Base-by-base conservation (phyloP, 1,140 invertebrate species). In the Vollenhovia emeryi region DNA sequence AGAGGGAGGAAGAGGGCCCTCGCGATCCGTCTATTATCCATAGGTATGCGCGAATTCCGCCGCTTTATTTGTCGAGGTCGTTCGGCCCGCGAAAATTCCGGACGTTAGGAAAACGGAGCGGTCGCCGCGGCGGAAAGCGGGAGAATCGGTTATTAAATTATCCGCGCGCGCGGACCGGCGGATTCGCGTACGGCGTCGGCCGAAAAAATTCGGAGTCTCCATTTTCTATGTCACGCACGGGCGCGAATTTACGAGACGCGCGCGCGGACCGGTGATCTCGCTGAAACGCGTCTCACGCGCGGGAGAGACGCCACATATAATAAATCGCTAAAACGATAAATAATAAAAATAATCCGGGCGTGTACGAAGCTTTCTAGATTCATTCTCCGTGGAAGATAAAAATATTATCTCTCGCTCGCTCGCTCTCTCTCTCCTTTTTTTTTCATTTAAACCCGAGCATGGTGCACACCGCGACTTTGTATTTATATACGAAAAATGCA, bases 301-400 rank as follows among this genome's bases (percentile, higher is more conserved):
- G n/a, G n/a, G n/a, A 30, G 78, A 45, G 24, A 71, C 60, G 55
- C 71, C 78, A 73, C 30, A 27, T 71, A 18, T 57, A 40, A 82
- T 82, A 57, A 82, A 82, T 82, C 68, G 66, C 40, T 82, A 40
- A 30, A 71, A 52, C 78, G 50, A 82, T 82, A 80, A 71, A 80
- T 66, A 82, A 52, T 71, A 71, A 82, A 82, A 71, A 73, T 82
- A 82, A 82, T 71, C 78, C 50, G n/a, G 36, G 11, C 48, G 24
- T 33, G 36, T 69, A 21, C 18, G 24, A n/a, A 57, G 13, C n/a
- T 43, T 43, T 73, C 59, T 71, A 59, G 24, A 82, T 82, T 45
- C 52, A 82, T 82, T 73, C 36, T 40, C n/a, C 8, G 36, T 45
- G 21, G 21, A 57, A 71, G 36, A 73, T 73, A 82, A 57, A 82